Evolutionary conservation across 2,797 vertebrate genomes (phyloP), one percentile per base, ranked within the genome.

Genomic region (Hybognathus amarus): DNA sequence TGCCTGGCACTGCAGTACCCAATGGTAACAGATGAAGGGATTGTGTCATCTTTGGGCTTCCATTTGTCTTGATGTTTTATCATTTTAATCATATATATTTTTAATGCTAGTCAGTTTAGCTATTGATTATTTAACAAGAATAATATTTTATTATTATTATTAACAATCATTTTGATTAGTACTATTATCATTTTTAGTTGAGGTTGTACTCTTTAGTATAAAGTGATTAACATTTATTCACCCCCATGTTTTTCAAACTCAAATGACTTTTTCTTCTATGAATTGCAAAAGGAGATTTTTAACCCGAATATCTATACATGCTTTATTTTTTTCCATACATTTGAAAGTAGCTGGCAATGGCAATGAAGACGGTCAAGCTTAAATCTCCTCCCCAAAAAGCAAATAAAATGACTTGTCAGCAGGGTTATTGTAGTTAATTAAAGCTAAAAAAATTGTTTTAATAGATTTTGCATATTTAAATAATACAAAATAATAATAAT

Each of bases 1-100:
- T 99, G 98, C 85, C 95, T 99, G 88, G 97, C 98, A 0, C 93
- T 95, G 1, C 97, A 99, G 88, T 98, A 99, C 86, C 97, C 97
- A 0, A 91, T 96, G 87, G 87, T 88, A 70, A 67, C 68, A 27
- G n/a, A 67, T 66, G 8, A 76, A 30, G 54, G 38, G 1, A 13
- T 52, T 5, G n/a, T 10, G 38, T 68, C 13, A 40, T 12, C 42
- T 30, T 11, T 27, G 36, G 4, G 5, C 22, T 42, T 42, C 30
- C 27, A 30, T 17, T 59, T 30, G 13, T 63, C 61, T 63, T 63
- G 0, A 30, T 30, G 13, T 47, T 47, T 15, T 47, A 47, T 47
- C 4, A 27, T 27, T 24, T 63, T 63, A 27, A 24, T 12, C 22
- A 24, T 5, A 5, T 24, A 12, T n/a, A n/a, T 61, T 61, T 61